These are phyloP conservation scores for Shargacucullia verbasci DNA, from an alignment of 2,888 invertebrate species.

Conservation along the genomic window DNA sequence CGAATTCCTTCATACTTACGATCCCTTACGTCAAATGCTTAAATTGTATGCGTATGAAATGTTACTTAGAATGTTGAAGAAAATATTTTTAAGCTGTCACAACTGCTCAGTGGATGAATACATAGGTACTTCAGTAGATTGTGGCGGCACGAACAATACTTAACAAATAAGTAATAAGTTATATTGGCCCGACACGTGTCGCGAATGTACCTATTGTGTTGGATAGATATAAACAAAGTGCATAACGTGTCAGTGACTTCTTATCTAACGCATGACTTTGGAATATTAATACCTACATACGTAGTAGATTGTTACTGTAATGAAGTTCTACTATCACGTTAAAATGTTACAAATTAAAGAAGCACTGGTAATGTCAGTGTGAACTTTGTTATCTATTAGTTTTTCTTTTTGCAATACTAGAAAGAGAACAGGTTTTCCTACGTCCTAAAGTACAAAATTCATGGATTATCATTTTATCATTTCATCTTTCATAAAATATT, in stretches of 20 bases:
- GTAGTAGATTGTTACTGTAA: constrained; percentile 32
- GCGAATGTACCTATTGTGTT: constrained; percentile 44
- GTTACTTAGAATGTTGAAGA: not conserved
- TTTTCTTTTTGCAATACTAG: constrained; percentile 14
- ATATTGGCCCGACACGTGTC: constrained; percentile 59
- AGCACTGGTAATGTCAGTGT: no score
- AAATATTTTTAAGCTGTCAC: not conserved
- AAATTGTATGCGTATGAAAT: no score
- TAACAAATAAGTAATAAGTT: constrained; percentile 26
- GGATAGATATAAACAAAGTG: constrained; percentile 58
- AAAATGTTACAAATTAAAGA: constrained; percentile 13
- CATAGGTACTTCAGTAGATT: constrained; percentile 16
- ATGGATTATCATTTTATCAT: no score
- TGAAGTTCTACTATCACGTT: constrained; percentile 19
- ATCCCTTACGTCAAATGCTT: no score
- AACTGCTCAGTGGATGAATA: constrained; percentile 4
- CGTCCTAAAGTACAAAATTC: constrained; percentile 4
- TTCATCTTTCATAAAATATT: no score
- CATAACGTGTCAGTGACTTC: constrained; percentile 69
- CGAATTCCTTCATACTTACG: no score
- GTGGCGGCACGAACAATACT: constrained; percentile 14
- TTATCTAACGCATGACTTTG: constrained; percentile 69
- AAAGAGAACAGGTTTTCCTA: constrained; percentile 14
- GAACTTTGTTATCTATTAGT: not conserved
- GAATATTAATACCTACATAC: constrained; percentile 48